Evolutionary conservation across 1,140 invertebrate species (phyloP).

Genomic region (Drosophila carrolli): DNA sequence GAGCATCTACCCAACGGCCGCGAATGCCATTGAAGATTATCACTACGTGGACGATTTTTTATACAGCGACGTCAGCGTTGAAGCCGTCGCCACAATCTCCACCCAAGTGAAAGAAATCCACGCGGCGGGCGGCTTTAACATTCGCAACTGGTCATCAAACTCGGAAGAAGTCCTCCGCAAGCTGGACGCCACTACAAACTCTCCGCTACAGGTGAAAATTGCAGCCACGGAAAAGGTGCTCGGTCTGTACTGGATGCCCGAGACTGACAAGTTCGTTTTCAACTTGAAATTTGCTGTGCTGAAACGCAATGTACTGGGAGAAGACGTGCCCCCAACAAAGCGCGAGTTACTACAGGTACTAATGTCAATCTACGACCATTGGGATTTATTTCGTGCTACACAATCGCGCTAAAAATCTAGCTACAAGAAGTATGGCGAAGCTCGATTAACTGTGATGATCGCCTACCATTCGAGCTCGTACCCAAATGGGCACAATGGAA

Average conservation of each 20-base stretch:
- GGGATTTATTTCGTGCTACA: no score
- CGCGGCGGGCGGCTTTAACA: neutral
- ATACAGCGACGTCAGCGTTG: neutral
- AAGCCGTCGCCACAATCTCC: neutral
- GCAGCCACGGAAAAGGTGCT: neutral
- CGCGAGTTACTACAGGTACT: no score
- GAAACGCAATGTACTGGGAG: no score
- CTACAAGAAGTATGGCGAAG: no score
- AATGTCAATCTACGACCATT: no score
- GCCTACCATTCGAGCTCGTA: no score
- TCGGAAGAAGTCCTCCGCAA: neutral
- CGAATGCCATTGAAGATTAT: no score
- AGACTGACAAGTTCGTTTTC: neutral
- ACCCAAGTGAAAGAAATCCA: neutral
- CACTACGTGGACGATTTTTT: neutral
- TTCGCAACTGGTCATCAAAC: neutral
- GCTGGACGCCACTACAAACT: neutral
- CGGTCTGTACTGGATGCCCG: neutral
- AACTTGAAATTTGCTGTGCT: neutral
- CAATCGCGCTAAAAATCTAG: no score
- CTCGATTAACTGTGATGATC: no score
- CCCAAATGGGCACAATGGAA: no score
- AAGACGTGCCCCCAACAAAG: no score
- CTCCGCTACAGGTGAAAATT: neutral
- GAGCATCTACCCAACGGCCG: no score